Evolutionary conservation across 2,113 vertebrate species (phyloP).

Genomic region (Hydrochoerus hydrochaeris): DNA sequence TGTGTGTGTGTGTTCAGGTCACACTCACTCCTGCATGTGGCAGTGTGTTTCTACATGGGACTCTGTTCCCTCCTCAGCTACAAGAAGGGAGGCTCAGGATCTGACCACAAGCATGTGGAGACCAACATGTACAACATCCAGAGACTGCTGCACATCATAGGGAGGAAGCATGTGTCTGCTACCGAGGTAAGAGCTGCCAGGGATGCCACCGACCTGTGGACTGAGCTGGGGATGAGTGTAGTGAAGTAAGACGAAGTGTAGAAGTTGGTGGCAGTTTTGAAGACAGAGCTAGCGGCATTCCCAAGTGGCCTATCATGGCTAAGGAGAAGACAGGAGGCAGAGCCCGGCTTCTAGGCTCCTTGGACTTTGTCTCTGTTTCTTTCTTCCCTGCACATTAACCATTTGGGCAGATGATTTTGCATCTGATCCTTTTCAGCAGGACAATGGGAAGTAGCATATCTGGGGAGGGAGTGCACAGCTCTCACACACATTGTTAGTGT

Average conservation of each 20-base stretch:
- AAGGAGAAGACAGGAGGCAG: neutral
- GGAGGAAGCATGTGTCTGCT: constrained; percentile 88
- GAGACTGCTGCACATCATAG: constrained; percentile 90
- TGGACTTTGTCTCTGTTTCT: neutral
- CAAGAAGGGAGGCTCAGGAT: constrained; percentile 89
- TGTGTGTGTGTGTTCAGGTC: neutral
- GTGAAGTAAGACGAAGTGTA: neutral
- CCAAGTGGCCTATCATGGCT: neutral
- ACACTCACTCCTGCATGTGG: rapidly evolving
- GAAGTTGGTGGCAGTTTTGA: rapidly evolving
- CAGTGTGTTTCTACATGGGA: neutral
- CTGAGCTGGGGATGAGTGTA: rapidly evolving
- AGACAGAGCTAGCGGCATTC: rapidly evolving
- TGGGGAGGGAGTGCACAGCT: neutral
- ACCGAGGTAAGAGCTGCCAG: constrained; percentile 83
- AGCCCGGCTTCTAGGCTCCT: neutral
- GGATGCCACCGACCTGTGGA: neutral
- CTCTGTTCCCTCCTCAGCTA: constrained; percentile 82
- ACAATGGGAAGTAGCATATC: rapidly evolving
- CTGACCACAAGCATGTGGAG: constrained; percentile 88
- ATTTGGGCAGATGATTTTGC: neutral
- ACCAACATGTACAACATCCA: constrained; percentile 85
- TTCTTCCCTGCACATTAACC: neutral
- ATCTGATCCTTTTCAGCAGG: neutral
- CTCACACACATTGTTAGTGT: neutral